Conservation (phyloP, 2,113 vertebrate species). For the Colaptes auratus region DNA sequence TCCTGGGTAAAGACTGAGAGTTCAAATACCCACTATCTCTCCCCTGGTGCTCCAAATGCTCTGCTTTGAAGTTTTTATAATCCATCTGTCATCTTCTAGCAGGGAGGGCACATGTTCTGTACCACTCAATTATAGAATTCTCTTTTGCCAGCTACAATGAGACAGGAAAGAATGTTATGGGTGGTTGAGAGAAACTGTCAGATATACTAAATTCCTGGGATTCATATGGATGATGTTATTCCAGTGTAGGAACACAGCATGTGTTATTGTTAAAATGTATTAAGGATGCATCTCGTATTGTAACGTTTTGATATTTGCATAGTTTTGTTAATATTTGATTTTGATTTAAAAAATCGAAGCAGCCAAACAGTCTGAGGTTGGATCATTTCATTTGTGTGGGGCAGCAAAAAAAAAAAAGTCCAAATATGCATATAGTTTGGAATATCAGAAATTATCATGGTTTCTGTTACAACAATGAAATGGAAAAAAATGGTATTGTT, state of each 20-base stretch:
- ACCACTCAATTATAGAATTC: slow-evolving; percentile 97
- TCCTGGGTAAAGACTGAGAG: slow-evolving; percentile 98
- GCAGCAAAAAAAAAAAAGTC: slow-evolving; percentile 38
- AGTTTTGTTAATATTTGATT: slow-evolving; percentile 67
- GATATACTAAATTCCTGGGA: slow-evolving; percentile 88
- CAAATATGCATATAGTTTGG: slow-evolving; percentile 26
- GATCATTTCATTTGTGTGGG: slow-evolving; percentile 51
- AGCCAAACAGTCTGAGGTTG: slow-evolving; percentile 40
- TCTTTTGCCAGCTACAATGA: slow-evolving; percentile 92
- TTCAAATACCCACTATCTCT: slow-evolving; percentile 99
- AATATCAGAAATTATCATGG: slow-evolving; percentile 39
- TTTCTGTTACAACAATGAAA: slow-evolving; percentile 48
- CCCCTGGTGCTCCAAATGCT: slow-evolving; percentile 96
- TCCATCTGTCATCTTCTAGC: slow-evolving; percentile 99
- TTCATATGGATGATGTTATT: slow-evolving; percentile 86
- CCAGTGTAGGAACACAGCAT: slow-evolving; percentile 82
- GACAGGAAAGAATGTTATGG: slow-evolving; percentile 92
- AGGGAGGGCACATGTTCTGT: slow-evolving; percentile 97
- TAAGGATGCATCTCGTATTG: slow-evolving; percentile 69
- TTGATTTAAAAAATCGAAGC: slow-evolving; percentile 40
- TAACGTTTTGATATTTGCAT: slow-evolving; percentile 61
- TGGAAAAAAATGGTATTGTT: slow-evolving; percentile 21
- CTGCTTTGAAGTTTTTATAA: slow-evolving; percentile 99
- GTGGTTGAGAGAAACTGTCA: slow-evolving; percentile 90
- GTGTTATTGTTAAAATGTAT: slow-evolving; percentile 86